Conservation (phyloP, 2,797 vertebrate species). For the Nyctibius grandis region DNA sequence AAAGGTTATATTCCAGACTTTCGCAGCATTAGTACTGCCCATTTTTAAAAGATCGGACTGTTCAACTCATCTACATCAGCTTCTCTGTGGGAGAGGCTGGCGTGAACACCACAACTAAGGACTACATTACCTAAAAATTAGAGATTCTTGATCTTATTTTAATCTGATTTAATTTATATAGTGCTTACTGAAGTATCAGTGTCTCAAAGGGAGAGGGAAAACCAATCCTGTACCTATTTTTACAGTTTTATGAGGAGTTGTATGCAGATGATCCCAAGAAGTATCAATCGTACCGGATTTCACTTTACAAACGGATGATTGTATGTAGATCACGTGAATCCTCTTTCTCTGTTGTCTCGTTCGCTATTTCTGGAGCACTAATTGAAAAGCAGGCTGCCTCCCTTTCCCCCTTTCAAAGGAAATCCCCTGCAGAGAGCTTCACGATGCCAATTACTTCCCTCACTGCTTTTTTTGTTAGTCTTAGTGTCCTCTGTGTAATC, state of each 20-base stretch:
- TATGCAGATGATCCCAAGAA: slow-evolving; percentile 90
- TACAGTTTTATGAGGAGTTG: slow-evolving; percentile 92
- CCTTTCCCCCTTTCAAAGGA: slow-evolving; percentile 44
- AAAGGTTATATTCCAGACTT: background rate
- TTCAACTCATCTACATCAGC: background rate
- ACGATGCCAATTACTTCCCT: slow-evolving; percentile 29
- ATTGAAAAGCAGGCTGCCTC: slow-evolving; percentile 65
- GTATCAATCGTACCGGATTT: slow-evolving; percentile 89
- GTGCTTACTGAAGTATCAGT: slow-evolving; percentile 19
- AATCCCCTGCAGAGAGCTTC: slow-evolving; percentile 43
- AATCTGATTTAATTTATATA: slow-evolving; percentile 7
- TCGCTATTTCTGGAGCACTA: slow-evolving; percentile 66
- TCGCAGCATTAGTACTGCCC: background rate
- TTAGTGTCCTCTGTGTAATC: slow-evolving; percentile 48
- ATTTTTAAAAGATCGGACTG: background rate
- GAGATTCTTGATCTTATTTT: background rate
- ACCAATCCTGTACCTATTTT: slow-evolving; percentile 78
- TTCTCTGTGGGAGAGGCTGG: background rate
- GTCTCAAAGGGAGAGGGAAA: slow-evolving; percentile 41
- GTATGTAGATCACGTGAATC: slow-evolving; percentile 86
- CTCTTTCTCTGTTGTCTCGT: slow-evolving; percentile 55
- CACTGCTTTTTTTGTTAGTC: slow-evolving; percentile 66
- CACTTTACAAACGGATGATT: slow-evolving; percentile 95
- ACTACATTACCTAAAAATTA: background rate
- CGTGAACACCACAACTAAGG: background rate